Conservation (phyloP, 30 jellyfish, hydroid and myxozoan species). For the Aurelia aurita region DNA sequence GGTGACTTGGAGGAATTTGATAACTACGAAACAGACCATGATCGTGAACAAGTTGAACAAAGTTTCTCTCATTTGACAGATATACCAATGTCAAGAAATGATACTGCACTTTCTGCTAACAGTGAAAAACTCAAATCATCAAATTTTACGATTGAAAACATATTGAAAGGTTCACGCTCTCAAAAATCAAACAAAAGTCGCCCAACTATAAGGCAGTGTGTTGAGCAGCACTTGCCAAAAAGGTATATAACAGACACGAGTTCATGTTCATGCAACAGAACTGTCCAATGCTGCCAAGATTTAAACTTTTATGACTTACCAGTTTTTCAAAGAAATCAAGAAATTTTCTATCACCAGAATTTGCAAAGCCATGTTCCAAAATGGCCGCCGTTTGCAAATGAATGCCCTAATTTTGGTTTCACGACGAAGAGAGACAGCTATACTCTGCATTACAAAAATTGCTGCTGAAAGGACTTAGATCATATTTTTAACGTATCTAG, state of each 20-base stretch:
- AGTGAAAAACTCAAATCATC: not conserved
- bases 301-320: not conserved
- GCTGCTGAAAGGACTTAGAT: not conserved
- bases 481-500: too few species aligned
- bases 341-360: too few species aligned
- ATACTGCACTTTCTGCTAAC: not conserved
- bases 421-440: constrained; percentile 10
- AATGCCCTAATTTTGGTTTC: not conserved
- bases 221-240: too few species aligned
- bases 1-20: too few species aligned
- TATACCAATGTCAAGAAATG: not conserved
- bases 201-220: too few species aligned
- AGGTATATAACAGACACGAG: too few species aligned
- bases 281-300: not conserved
- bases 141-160: constrained; percentile 46
- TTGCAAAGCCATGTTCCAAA: not conserved
- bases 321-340: not conserved
- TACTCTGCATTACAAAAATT: constrained; percentile 35
- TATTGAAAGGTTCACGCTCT: constrained; percentile 11
- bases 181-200: not conserved
- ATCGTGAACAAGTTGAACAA: too few species aligned
- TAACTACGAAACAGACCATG: too few species aligned
- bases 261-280: too few species aligned
- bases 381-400: not conserved
- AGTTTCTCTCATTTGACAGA: not conserved